Conservation (phyloP, 2,113 vertebrate species). For the Mastomys natalensis region DNA sequence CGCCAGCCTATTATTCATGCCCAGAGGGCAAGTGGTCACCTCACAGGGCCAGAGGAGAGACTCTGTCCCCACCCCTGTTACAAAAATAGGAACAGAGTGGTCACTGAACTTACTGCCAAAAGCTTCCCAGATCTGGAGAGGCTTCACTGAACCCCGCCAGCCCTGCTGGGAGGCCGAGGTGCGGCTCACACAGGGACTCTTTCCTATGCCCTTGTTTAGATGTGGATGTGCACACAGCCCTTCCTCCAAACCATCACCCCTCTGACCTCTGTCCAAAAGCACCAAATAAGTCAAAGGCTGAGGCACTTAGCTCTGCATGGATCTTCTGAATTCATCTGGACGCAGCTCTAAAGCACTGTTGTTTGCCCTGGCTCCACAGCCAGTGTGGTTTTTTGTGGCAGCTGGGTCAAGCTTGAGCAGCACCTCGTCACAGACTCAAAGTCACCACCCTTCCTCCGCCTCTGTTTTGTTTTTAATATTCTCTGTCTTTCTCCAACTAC, state of each 20-base stretch:
- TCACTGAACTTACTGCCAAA: constrained; percentile 45
- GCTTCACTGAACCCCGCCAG: background rate
- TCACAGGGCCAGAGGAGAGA: background rate
- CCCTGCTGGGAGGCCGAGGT: constrained; percentile 23
- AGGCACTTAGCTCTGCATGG: constrained; percentile 8
- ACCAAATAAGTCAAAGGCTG: constrained; percentile 76
- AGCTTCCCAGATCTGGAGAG: constrained; percentile 64
- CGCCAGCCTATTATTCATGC: background rate
- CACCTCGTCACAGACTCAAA: constrained; percentile 66
- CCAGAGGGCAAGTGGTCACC: constrained; percentile 7
- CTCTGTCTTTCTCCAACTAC: background rate
- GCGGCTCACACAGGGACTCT: constrained; percentile 32
- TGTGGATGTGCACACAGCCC: background rate
- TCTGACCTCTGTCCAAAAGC: constrained; percentile 29
- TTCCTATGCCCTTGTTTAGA: constrained; percentile 64
- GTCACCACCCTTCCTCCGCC: background rate
- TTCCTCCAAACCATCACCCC: background rate
- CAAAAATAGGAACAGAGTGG: constrained; percentile 65
- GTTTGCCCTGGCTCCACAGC: constrained; percentile 18
- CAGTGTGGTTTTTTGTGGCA: constrained; percentile 53
- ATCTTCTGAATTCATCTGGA: constrained; percentile 68
- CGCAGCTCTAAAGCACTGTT: constrained; percentile 55
- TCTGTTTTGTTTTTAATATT: background rate
- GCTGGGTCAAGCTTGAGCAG: constrained; percentile 52
- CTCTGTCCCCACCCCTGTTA: background rate